phyloP scores from a whole-genome alignment of 2,888 invertebrate species.

The Lissocephala sabroskyi region DNA sequence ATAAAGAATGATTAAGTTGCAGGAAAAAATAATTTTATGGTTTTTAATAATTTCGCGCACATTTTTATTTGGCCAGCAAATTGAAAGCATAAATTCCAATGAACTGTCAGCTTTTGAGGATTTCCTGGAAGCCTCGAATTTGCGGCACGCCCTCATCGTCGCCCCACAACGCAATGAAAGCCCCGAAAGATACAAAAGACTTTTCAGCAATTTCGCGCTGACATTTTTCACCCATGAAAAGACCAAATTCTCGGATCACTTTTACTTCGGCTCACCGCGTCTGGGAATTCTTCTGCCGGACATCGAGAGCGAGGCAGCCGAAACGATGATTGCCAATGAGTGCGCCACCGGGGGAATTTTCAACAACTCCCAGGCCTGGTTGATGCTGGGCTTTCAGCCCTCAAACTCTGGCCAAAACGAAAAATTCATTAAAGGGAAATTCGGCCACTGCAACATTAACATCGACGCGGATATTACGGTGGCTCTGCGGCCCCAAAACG shows the following conservation, averaged over 20 bases:
- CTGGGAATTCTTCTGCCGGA: conserved; percentile 49
- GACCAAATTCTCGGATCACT: conserved; percentile 38
- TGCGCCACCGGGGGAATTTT: conserved; percentile 46
- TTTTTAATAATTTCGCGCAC: conserved; percentile 46
- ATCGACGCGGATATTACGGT: conserved; percentile 67
- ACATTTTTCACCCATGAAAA: conserved; percentile 39
- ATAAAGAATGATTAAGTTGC: conserved; percentile 56
- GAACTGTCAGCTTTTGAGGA: conserved; percentile 55
- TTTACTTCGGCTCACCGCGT: conserved; percentile 42
- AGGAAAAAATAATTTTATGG: conserved; percentile 57
- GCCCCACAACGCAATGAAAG: conserved; percentile 18
- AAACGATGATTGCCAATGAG: conserved; percentile 24
- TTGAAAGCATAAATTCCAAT: conserved; percentile 59
- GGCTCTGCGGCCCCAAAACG: conserved; percentile 27
- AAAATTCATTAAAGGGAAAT: conserved; percentile 25
- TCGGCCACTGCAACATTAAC: conserved; percentile 41
- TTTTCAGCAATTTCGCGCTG: conserved; percentile 45
- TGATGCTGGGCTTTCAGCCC: conserved; percentile 38
- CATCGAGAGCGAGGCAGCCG: conserved; percentile 17
- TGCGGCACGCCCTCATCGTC: conserved; percentile 60
- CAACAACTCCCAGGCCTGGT: conserved; percentile 60
- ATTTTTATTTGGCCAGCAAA: conserved; percentile 41
- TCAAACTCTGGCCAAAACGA: not conserved
- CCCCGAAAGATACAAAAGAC: conserved; percentile 27
- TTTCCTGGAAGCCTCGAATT: conserved; percentile 55